Percentiles rank a stretch among this genome's conserved stretches.
Conservation (phyloP, 1,140 invertebrate genomes). For the Zaprionus inermis region DNA sequence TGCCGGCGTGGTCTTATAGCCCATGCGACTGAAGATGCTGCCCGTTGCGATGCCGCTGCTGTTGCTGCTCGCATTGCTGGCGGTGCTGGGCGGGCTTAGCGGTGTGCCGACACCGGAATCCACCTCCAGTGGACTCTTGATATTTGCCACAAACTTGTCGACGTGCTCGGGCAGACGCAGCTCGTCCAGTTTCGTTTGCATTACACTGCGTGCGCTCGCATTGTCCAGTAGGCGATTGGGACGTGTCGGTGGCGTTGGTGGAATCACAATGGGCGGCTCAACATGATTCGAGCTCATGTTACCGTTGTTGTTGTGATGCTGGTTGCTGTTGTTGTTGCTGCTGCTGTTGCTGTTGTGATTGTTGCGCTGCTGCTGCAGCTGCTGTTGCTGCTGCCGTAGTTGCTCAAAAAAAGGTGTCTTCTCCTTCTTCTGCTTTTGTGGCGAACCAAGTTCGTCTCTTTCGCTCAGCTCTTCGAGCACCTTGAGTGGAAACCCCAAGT, state of each 20-base stretch:
- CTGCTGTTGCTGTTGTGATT: constrained; percentile 64
- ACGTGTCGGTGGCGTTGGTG: constrained; percentile 55
- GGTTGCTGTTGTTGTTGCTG: constrained; percentile 69
- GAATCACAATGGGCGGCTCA: constrained; percentile 1
- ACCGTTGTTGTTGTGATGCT: constrained; percentile 75
- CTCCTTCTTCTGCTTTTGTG: constrained; percentile 84
- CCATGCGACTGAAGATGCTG: constrained; percentile 80
- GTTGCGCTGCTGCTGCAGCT: constrained; percentile 51
- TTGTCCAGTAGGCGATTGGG: constrained; percentile 77
- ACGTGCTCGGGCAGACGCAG: constrained; percentile 85
- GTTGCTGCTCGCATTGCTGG: constrained; percentile 43
- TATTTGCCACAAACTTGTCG: constrained; percentile 80
- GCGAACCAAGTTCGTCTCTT: constrained; percentile 84
- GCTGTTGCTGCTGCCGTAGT: constrained; percentile 77
- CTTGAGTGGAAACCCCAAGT: constrained; percentile 85
- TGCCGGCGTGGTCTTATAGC: constrained; percentile 73
- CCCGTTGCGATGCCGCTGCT: constrained; percentile 50
- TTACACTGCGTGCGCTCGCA: constrained; percentile 52
- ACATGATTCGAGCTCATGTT: constrained; percentile 10
- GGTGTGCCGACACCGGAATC: constrained; percentile 85
- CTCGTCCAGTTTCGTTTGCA: constrained; percentile 74
- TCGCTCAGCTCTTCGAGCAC: constrained; percentile 85
- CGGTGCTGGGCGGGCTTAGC: constrained; percentile 80
- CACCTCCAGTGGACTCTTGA: constrained; percentile 84
- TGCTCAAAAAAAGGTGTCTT: constrained; percentile 84